Evolutionary conservation across 2,888 invertebrate genomes (phyloP).

Genomic region (Ormyrus thymus): DNA sequence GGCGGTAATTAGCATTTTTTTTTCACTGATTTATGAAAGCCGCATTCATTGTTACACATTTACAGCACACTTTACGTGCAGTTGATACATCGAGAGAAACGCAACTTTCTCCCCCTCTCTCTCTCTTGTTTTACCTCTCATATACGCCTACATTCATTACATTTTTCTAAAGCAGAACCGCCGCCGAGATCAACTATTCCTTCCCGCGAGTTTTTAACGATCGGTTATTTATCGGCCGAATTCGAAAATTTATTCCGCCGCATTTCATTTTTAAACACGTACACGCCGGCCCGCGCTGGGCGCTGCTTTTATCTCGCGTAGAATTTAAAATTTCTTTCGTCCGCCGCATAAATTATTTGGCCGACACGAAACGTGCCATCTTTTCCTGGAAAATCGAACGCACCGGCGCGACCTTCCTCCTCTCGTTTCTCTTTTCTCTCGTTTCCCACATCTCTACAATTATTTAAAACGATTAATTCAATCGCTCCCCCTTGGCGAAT

Average conservation of each 20-base stretch:
- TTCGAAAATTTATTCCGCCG: not conserved
- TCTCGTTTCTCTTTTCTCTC: too few relatives aligned
- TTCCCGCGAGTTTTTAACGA: not conserved
- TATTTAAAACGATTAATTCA: too few relatives aligned
- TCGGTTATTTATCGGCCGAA: not conserved
- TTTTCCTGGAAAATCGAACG: too few relatives aligned
- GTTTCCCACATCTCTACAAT: too few relatives aligned
- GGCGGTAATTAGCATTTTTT: not conserved
- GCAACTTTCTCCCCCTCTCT: conserved; percentile 39
- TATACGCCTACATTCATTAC: not conserved
- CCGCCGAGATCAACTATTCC: too few relatives aligned
- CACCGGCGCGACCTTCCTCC: too few relatives aligned
- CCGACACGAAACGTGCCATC: too few relatives aligned
- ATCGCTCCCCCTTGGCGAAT: too few relatives aligned
- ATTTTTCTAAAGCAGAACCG: not conserved
- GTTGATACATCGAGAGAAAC: conserved; percentile 28
- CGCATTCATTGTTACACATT: not conserved
- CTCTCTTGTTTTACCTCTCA: not conserved
- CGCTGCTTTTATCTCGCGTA: too few relatives aligned
- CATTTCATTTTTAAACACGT: not conserved
- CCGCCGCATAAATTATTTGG: too few relatives aligned
- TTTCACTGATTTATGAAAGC: conserved; percentile 32
- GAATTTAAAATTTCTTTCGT: too few relatives aligned
- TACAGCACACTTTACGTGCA: not conserved
- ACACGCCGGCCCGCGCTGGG: not conserved